These are phyloP conservation scores for Solenopsis fugax DNA, from an alignment of 1,140 invertebrate species.

Conservation along the genomic window DNA sequence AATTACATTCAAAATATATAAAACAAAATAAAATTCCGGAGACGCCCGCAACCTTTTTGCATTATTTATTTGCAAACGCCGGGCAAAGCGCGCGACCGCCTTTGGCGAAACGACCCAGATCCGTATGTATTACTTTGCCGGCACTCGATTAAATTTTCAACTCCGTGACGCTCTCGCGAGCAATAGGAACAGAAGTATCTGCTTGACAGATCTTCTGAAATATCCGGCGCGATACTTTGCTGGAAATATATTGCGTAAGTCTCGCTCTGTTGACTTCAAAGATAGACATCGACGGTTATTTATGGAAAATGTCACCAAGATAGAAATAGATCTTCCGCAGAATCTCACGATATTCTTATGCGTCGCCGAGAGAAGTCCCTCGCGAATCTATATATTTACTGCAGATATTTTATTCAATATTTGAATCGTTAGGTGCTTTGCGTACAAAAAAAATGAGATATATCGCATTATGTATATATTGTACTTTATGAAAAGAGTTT, in stretches of 20 bases:
- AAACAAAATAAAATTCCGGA: neutral
- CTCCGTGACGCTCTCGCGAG: constrained; percentile 2
- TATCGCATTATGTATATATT: neutral
- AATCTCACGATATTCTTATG: constrained; percentile 47
- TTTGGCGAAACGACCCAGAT: constrained; percentile 49
- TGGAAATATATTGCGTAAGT: constrained; percentile 43
- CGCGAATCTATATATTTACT: constrained; percentile 12
- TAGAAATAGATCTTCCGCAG: constrained; percentile 49
- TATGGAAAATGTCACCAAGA: constrained; percentile 56
- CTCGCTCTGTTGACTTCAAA: constrained; percentile 51
- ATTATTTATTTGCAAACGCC: constrained; percentile 36
- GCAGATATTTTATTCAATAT: constrained; percentile 17
- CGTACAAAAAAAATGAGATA: neutral
- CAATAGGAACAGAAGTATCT: constrained; percentile 52
- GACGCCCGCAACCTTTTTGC: neutral
- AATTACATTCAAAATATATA: constrained; percentile 29
- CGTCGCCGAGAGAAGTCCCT: neutral
- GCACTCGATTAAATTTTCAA: constrained; percentile 60
- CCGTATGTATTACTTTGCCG: constrained; percentile 42
- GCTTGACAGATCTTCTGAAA: constrained; percentile 56
- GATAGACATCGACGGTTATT: constrained; percentile 64
- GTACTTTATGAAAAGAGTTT: constrained; percentile 6
- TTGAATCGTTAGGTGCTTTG: constrained; percentile 27
- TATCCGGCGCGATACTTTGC: constrained; percentile 45
- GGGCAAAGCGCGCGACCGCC: neutral